Evolutionary conservation across 2,113 vertebrate species (phyloP).

Genomic region (Cheilinus undulatus): DNA sequence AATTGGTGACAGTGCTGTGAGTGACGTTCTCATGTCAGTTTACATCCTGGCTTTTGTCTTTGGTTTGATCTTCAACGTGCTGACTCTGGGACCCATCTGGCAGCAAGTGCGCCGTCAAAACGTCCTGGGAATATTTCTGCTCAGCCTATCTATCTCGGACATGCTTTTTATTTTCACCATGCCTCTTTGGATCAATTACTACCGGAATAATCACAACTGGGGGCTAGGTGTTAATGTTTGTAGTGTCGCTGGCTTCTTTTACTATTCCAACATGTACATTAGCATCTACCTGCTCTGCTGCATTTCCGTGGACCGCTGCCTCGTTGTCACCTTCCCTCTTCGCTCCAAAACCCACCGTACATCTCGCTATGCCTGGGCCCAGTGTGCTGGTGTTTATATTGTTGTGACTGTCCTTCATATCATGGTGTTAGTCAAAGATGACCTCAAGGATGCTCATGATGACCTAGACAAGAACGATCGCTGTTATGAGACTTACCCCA

Average conservation of each 20-base stretch:
- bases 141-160: conserved; percentile 83
- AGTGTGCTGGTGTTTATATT: conserved; percentile 63
- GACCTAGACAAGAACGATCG: conserved; percentile 37
- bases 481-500: conserved; percentile 85
- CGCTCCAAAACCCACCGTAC: conserved; percentile 70
- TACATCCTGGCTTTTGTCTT: conserved; percentile 82
- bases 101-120: conserved; percentile 80
- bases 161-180: conserved; percentile 83
- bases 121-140: conserved; percentile 83
- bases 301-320: conserved; percentile 85
- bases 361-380: conserved; percentile 69
- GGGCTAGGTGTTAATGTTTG: conserved; percentile 59
- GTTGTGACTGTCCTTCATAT: conserved; percentile 63
- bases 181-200: conserved; percentile 86
- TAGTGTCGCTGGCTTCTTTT: conserved; percentile 83
- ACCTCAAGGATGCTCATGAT: conserved; percentile 64
- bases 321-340: conserved; percentile 81
- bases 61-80: conserved; percentile 78
- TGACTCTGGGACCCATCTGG: conserved; percentile 81
- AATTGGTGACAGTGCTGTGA: conserved; percentile 28
- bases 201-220: conserved; percentile 79
- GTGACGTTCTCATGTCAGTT: conserved; percentile 77
- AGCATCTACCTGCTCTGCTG: conserved; percentile 85
- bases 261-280: conserved; percentile 87
- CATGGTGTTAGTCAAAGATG: conserved; percentile 68